Conservation (phyloP, 2,113 vertebrate species). For the Oxyura jamaicensis region DNA sequence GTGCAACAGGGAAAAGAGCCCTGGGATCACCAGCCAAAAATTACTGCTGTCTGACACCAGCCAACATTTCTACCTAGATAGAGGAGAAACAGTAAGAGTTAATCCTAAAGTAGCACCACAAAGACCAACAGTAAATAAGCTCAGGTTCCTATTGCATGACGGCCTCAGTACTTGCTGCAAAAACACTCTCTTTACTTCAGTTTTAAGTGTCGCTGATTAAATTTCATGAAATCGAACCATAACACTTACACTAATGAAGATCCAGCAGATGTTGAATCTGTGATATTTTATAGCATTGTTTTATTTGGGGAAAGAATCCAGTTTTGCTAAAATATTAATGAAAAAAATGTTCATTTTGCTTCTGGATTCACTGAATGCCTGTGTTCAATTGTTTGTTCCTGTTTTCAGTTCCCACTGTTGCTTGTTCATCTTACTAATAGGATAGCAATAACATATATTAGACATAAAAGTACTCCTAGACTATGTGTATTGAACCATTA, state of each 20-base stretch:
- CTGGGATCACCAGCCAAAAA: neutral
- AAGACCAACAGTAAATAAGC: neutral
- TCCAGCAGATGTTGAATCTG: slow-evolving; percentile 23
- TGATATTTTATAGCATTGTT: neutral
- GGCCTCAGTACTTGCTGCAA: neutral
- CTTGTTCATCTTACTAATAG: neutral
- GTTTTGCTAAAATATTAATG: slow-evolving; percentile 44
- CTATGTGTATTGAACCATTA: neutral
- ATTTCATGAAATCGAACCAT: neutral
- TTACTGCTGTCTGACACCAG: neutral
- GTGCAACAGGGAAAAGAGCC: neutral
- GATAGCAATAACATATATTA: neutral
- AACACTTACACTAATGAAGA: slow-evolving; percentile 40
- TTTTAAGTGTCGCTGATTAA: neutral
- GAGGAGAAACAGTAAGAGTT: neutral
- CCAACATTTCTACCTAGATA: neutral
- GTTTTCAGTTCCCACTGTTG: neutral
- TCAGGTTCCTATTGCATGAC: neutral
- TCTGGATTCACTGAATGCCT: neutral
- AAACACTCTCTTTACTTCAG: neutral
- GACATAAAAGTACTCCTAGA: neutral
- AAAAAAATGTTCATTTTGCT: neutral
- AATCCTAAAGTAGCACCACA: neutral
- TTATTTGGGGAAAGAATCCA: neutral
- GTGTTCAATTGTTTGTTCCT: neutral